A percentile compares a stretch with the other conserved stretches of the same genome.
phyloP scores from a whole-genome alignment of 1,140 invertebrate species.

The Heliconius congener region DNA sequence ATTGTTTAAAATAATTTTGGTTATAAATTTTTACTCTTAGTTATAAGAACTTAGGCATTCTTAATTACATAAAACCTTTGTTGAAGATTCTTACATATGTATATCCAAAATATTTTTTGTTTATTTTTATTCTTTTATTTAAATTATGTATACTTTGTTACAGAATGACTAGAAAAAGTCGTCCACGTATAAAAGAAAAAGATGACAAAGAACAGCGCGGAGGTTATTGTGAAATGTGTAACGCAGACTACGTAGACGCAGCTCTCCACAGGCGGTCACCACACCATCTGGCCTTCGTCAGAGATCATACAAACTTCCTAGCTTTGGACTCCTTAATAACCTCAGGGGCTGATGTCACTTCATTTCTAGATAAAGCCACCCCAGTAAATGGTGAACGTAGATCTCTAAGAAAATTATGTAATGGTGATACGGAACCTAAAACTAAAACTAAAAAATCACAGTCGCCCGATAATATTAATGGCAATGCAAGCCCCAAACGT shows the following conservation, averaged over 20 bases:
- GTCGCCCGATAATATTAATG: constrained; percentile 60
- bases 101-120: neutral
- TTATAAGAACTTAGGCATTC: too few relatives aligned
- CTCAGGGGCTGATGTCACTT: constrained; percentile 83
- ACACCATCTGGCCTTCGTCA: constrained; percentile 86
- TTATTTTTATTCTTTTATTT: neutral
- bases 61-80: too few relatives aligned
- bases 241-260: constrained; percentile 85
- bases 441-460: constrained; percentile 60
- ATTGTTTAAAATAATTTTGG: too few relatives aligned
- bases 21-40: too few relatives aligned
- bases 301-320: constrained; percentile 87
- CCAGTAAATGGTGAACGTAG: constrained; percentile 69
- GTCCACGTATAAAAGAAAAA: constrained; percentile 82
- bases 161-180: constrained; percentile 85
- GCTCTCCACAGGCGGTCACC: constrained; percentile 86
- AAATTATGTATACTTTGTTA: constrained; percentile 38
- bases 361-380: constrained; percentile 82
- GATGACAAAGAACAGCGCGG: constrained; percentile 82
- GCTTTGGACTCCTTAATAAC: constrained; percentile 86
- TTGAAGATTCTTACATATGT: too few relatives aligned
- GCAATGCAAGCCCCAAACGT: constrained; percentile 56
- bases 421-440: constrained; percentile 64
- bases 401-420: constrained; percentile 72
- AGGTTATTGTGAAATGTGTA: constrained; percentile 90